Evolutionary conservation across 2,888 invertebrate genomes (phyloP).

Genomic region (Brachyopa scutellaris): DNA sequence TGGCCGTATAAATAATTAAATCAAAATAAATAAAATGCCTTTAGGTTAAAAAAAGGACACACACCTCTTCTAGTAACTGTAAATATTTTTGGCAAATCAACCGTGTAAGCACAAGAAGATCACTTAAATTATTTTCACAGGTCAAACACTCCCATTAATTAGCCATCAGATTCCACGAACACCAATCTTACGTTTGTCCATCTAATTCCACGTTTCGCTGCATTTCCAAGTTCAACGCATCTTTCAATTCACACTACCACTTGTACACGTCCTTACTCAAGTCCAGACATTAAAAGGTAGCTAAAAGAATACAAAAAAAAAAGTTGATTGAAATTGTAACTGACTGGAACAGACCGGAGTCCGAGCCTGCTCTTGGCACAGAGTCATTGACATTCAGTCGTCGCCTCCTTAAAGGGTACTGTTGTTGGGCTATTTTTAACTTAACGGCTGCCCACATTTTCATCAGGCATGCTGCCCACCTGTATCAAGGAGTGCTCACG

Average conservation of each 20-base stretch:
- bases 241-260: slow-evolving; percentile 7
- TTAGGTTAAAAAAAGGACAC: no score
- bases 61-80: no score
- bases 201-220: no score
- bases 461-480: slow-evolving; percentile 49
- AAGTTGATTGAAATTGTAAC: slow-evolving; percentile 39
- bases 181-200: not conserved
- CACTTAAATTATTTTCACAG: not conserved
- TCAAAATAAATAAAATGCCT: no score
- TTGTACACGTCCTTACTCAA: slow-evolving; percentile 18
- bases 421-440: slow-evolving; percentile 63
- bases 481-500: slow-evolving; percentile 30
- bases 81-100: no score
- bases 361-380: slow-evolving; percentile 50
- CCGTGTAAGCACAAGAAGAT: not conserved
- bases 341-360: slow-evolving; percentile 26
- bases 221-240: slow-evolving; percentile 31
- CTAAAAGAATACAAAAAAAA: not conserved
- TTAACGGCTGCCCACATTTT: slow-evolving; percentile 13
- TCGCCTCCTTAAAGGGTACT: slow-evolving; percentile 50
- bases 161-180: not conserved
- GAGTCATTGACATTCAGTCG: slow-evolving; percentile 58
- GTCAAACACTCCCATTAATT: not conserved
- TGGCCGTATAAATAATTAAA: no score
- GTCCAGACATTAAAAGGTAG: slow-evolving; percentile 15